Conservation (phyloP, 35 echinoderm and acorn worm species). For the Apostichopus californicus region DNA sequence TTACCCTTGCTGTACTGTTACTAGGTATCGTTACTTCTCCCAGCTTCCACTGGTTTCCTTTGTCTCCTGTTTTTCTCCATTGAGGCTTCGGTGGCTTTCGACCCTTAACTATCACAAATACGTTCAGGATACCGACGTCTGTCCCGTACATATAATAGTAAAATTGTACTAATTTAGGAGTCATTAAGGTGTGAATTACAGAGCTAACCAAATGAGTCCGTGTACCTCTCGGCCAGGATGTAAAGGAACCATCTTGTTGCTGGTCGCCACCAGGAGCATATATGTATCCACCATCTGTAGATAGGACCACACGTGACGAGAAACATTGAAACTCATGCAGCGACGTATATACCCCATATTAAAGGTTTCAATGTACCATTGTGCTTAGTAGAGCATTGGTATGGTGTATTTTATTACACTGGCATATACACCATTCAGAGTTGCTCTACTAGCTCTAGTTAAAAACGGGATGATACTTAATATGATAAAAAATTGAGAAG, state of each 20-base stretch:
- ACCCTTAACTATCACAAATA: conserved; percentile 72
- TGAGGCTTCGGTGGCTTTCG: conserved; percentile 43
- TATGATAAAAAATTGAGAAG: too few species aligned
- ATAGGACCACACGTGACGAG: too few species aligned
- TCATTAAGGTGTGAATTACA: conserved; percentile 41
- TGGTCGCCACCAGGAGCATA: conserved; percentile 47
- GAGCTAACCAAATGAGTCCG: conserved; percentile 61
- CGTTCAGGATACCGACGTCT: conserved; percentile 69
- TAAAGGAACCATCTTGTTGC: neutral
- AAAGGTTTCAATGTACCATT: neutral
- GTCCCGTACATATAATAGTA: conserved; percentile 88
- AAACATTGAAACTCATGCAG: too few species aligned
- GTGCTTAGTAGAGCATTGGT: too few species aligned
- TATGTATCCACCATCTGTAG: conserved; percentile 50
- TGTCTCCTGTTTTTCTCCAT: conserved; percentile 67
- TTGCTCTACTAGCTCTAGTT: too few species aligned
- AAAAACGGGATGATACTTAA: too few species aligned
- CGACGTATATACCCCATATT: neutral
- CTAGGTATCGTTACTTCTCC: conserved; percentile 83
- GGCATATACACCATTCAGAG: too few species aligned
- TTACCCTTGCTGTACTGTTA: conserved; percentile 82
- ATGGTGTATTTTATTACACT: too few species aligned
- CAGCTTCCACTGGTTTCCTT: conserved; percentile 65
- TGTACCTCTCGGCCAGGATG: conserved; percentile 7
- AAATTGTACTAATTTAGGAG: conserved; percentile 72